phyloP scores from a whole-genome alignment of 2,888 invertebrate species.

The Lottia scabra region DNA sequence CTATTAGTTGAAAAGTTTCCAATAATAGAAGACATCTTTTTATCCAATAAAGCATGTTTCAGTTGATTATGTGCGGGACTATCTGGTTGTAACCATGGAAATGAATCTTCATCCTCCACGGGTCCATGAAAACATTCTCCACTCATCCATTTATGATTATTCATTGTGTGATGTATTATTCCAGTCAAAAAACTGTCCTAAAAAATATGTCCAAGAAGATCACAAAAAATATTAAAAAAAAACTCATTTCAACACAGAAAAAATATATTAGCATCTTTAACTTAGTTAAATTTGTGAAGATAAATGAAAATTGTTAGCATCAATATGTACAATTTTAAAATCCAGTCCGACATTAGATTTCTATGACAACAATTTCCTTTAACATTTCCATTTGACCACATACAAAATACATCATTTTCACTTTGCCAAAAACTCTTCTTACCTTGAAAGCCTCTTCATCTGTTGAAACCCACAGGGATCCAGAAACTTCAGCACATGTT shows the following conservation, averaged over 20 bases:
- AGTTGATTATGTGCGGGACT: background rate
- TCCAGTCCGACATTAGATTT: too few species aligned
- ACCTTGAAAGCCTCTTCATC: background rate
- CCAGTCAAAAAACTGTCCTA: background rate
- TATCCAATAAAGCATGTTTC: background rate
- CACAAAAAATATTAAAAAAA: too few species aligned
- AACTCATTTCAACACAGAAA: too few species aligned
- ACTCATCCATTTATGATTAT: background rate
- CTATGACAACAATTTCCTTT: too few species aligned
- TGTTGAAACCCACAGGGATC: background rate
- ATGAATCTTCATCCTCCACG: background rate
- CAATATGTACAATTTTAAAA: too few species aligned
- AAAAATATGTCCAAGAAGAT: background rate
- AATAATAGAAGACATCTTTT: background rate
- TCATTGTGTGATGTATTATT: background rate
- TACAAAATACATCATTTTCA: too few species aligned
- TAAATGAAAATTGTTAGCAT: too few species aligned
- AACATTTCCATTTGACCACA: too few species aligned
- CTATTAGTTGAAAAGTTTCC: background rate
- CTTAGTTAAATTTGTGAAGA: too few species aligned
- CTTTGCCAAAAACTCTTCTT: background rate
- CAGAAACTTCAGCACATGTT: background rate
- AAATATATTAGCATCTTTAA: too few species aligned
- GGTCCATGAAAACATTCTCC: background rate
- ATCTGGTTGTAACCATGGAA: background rate